Percentiles rank a stretch among this genome's conserved stretches.
Evolutionary conservation across 2,888 invertebrate genomes (phyloP).

Genomic region (Blastobasis lacticolella): DNA sequence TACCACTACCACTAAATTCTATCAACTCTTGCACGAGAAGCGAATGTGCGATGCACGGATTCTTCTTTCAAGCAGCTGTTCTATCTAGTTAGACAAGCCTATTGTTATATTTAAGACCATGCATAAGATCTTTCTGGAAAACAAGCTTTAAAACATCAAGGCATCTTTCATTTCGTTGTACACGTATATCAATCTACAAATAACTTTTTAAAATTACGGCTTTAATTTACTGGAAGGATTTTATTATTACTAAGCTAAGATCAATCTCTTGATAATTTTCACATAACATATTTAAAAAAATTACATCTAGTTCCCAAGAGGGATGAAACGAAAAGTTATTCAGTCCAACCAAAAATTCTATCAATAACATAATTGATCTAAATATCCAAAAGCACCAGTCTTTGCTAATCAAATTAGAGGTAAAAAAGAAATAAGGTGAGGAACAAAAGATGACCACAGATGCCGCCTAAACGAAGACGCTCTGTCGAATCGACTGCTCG

Average conservation of each 20-base stretch:
- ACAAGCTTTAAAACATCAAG: conserved; percentile 1
- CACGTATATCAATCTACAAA: not conserved
- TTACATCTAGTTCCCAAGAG: conserved; percentile 65
- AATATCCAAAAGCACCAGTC: conserved; percentile 72
- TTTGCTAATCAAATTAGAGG: conserved; percentile 38
- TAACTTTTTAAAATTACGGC: conserved; percentile 2
- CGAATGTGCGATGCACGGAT: conserved; percentile 73
- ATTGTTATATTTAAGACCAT: conserved; percentile 60
- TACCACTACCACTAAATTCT: conserved; percentile 60
- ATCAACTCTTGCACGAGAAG: conserved; percentile 69
- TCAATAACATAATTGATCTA: conserved; percentile 31
- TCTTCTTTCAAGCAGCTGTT: conserved; percentile 71
- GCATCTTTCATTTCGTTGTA: not conserved
- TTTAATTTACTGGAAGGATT: conserved; percentile 56
- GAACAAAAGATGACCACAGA: conserved; percentile 23
- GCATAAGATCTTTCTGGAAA: conserved; percentile 52
- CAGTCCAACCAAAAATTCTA: conserved; percentile 41
- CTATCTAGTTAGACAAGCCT: conserved; percentile 72
- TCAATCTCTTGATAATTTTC: conserved; percentile 50
- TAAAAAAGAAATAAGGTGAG: conserved; percentile 27
- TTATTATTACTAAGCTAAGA: conserved; percentile 58
- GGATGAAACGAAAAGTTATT: conserved; percentile 71
- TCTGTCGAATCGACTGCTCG: not conserved
- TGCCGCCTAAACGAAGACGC: not conserved
- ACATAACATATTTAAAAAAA: conserved; percentile 18